A percentile compares a stretch with the other conserved stretches of the same genome.
phyloP scores from a whole-genome alignment of 2,113 vertebrate genomes.

The Sinocyclocheilus anophthalmus region DNA sequence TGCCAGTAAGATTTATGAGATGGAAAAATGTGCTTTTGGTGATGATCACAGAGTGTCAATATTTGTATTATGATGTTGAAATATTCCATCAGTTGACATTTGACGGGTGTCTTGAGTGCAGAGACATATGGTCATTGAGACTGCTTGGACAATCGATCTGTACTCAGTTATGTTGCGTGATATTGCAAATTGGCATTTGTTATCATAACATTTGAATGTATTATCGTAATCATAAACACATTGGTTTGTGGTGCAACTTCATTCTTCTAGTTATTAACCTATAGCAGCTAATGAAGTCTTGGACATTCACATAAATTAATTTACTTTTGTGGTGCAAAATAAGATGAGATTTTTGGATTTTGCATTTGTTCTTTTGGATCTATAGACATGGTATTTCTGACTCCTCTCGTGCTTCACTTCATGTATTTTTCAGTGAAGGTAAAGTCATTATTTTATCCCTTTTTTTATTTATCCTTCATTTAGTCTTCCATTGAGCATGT shows the following conservation, averaged over 20 bases:
- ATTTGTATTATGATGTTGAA: background rate
- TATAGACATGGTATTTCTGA: background rate
- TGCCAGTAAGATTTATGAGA: background rate
- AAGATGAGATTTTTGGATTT: background rate
- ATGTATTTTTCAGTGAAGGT: background rate
- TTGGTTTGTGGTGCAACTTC: too few species aligned
- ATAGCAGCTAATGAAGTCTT: too few species aligned
- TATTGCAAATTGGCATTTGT: background rate
- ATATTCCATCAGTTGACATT: background rate
- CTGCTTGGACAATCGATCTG: background rate
- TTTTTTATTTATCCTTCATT: background rate
- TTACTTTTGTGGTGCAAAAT: too few species aligned
- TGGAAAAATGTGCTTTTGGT: background rate
- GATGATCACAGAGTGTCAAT: background rate
- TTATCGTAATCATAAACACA: too few species aligned
- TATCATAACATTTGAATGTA: too few species aligned
- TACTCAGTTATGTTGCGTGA: background rate
- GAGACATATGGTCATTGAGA: background rate
- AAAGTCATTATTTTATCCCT: constrained; percentile 30
- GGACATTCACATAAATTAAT: too few species aligned
- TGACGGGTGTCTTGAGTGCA: background rate
- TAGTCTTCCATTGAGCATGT: background rate
- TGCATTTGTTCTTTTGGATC: background rate
- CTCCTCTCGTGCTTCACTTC: background rate
- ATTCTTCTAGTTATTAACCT: too few species aligned